Evolutionary conservation across 2,888 invertebrate genomes (phyloP).

Genomic region (Pseudanteris insignis): DNA sequence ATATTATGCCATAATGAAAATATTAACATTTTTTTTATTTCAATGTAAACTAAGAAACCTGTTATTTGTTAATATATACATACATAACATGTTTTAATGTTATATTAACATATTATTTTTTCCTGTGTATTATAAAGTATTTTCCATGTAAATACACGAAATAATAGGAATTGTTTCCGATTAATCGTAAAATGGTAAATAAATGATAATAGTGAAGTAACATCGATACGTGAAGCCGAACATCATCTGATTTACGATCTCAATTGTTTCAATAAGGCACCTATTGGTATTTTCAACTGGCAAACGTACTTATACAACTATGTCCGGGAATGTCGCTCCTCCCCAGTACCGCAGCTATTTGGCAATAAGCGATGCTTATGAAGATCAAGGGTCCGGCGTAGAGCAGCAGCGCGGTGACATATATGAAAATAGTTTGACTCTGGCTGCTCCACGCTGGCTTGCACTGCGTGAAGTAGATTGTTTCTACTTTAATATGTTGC

Average conservation of each 20-base stretch:
- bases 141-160: no score
- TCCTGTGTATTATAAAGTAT: no score
- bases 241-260: not conserved
- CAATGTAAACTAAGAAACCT: no score
- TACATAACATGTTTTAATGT: no score
- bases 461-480: slow-evolving; percentile 77
- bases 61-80: no score
- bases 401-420: slow-evolving; percentile 76
- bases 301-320: slow-evolving; percentile 52
- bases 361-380: slow-evolving; percentile 86
- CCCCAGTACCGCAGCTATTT: slow-evolving; percentile 86
- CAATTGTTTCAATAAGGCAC: not conserved
- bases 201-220: no score
- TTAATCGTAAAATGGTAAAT: no score
- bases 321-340: slow-evolving; percentile 81
- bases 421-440: slow-evolving; percentile 76
- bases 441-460: slow-evolving; percentile 76
- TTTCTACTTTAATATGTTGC: slow-evolving; percentile 67
- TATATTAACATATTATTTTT: no score
- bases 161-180: no score
- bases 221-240: not conserved
- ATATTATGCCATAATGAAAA: no score
- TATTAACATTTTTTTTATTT: no score
- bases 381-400: slow-evolving; percentile 83
- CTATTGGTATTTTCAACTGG: slow-evolving; percentile 5